Base-by-base conservation (phyloP, 2,113 vertebrate species). In the Enhydra lutris region DNA sequence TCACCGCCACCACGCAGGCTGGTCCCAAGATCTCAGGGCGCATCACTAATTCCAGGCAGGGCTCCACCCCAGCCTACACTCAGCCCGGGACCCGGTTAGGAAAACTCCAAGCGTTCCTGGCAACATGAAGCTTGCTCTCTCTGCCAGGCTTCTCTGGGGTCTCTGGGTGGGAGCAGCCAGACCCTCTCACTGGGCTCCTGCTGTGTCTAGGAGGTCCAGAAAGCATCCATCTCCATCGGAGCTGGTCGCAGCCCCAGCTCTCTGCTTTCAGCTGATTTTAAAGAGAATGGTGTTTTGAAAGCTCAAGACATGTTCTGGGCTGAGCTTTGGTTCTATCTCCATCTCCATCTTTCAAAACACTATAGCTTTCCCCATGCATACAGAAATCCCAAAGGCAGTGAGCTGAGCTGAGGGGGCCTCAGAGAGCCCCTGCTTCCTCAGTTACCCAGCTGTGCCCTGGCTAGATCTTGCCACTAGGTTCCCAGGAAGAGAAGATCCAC, bases 31-130 rank as follows among this genome's bases (percentile, higher is more conserved):
- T 85, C 93, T 94, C 36, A 76, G 57, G 76, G 89, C 42, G 73
- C 89, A 96, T 91, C 95, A 93, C 29, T 73, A 57, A 96, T 97
- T 97, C 96, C 97, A 94, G 96, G 97, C 97, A 94, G 92, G 84
- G 45, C 87, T 97, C 95, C 78, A 87, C 52, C 80, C 67, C 59
- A 57, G 81, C 84, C 97, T 84, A 95, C 90, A 24, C 71, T 96
- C n/a, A 57, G n/a, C 65, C 88, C 39, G 18, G 31, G 90, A 81
- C 74, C 89, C 92, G 84, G 69, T 85, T 73, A 50, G 52, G 45
- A 91, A 88, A 89, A 74, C 92, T 81, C 20, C 55, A 47, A 52
- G 18, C 18, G 0, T 45, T 95, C 73, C 67, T 59, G 31, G 36
- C n/a, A 93, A 78, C 42, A 34, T 1, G 29, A 71, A 55, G 26